Conservation (phyloP, 2,888 invertebrate species). For the Chymomyza procnemis region DNA sequence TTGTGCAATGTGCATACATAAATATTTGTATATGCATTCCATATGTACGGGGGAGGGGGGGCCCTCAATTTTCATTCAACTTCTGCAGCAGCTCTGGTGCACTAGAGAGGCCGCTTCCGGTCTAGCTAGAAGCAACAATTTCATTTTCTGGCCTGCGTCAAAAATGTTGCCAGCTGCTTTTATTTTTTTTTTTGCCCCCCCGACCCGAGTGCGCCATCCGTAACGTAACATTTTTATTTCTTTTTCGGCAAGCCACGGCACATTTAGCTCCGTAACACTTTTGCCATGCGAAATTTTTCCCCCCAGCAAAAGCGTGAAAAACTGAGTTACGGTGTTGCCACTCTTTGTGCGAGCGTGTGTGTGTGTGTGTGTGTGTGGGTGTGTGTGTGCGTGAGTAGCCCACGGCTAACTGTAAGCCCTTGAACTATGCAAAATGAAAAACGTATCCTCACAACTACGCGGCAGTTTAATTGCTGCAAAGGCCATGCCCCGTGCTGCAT, state of each 20-base stretch:
- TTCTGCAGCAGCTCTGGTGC: background rate
- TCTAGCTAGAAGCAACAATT: constrained; percentile 51
- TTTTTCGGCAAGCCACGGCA: constrained; percentile 16
- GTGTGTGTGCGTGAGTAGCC: constrained; percentile 17
- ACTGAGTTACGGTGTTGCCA: constrained; percentile 37
- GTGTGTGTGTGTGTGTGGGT: constrained; percentile 6
- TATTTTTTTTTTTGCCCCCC: constrained; percentile 26
- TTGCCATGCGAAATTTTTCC: background rate
- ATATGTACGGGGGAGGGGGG: no score
- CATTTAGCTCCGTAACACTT: background rate
- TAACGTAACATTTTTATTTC: background rate
- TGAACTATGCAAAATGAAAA: constrained; percentile 65
- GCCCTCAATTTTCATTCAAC: background rate
- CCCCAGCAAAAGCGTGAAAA: constrained; percentile 30
- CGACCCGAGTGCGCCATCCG: no score
- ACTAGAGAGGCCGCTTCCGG: background rate
- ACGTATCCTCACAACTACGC: constrained; percentile 3
- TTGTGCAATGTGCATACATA: constrained; percentile 45
- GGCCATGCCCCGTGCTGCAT: background rate
- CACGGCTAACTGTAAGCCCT: constrained; percentile 43
- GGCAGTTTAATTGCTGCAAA: constrained; percentile 10
- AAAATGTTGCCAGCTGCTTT: constrained; percentile 45
- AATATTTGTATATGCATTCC: background rate
- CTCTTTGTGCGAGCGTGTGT: background rate
- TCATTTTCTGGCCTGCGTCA: constrained; percentile 33